Evolutionary conservation across 2,888 invertebrate species (phyloP).

Genomic region (Polyommatus iphigenia): DNA sequence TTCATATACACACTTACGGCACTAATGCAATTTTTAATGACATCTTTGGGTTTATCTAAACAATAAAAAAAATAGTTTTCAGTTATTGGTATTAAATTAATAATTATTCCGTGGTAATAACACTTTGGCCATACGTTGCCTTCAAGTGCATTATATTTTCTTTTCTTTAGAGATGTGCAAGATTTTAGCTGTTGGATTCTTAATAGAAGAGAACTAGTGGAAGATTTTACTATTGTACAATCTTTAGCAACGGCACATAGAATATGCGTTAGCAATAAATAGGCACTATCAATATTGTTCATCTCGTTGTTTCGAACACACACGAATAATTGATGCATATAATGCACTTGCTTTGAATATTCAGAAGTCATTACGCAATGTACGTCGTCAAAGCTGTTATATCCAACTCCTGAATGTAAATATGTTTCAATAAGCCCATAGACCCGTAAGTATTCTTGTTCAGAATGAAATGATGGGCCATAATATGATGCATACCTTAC

Average conservation of each 20-base stretch:
- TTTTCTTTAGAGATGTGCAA: background rate
- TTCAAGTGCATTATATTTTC: background rate
- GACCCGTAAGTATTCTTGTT: background rate
- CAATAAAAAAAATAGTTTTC: background rate
- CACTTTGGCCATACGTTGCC: background rate
- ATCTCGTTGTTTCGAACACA: background rate
- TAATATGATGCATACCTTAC: background rate
- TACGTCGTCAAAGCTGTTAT: background rate
- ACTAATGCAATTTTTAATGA: background rate
- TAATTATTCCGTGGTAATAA: background rate
- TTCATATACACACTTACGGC: constrained; percentile 15
- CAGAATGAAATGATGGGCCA: background rate
- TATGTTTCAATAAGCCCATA: background rate
- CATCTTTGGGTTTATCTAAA: background rate
- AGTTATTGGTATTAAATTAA: background rate
- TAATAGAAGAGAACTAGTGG: background rate
- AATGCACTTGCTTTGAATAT: background rate
- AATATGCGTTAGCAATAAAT: background rate
- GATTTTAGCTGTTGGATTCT: background rate
- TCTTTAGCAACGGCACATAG: background rate
- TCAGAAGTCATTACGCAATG: background rate
- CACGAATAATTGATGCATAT: background rate
- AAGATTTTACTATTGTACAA: background rate
- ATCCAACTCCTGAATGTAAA: background rate
- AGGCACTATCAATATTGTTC: background rate